Conservation (phyloP, 2,113 vertebrate genomes). For the human region DNA sequence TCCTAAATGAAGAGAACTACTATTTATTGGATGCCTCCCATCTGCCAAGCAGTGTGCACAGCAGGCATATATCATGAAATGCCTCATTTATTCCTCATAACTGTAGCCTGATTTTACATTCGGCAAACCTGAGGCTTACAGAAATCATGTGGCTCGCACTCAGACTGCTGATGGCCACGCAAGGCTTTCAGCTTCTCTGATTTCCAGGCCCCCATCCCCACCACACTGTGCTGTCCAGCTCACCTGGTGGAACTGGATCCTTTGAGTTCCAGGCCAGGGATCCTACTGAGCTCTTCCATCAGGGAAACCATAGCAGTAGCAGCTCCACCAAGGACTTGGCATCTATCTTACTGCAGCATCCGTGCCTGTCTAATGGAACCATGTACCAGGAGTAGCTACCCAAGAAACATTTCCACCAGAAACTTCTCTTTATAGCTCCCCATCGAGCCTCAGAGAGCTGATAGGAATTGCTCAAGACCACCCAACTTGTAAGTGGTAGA, state of each 20-base stretch:
- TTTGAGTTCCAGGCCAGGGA: not conserved
- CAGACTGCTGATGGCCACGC: fast-evolving
- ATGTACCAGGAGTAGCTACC: not conserved
- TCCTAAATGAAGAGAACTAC: not conserved
- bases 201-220: not conserved
- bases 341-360: not conserved
- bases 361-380: not conserved
- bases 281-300: no score
- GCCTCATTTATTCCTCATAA: not conserved
- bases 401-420: not conserved
- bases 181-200: not conserved
- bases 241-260: not conserved
- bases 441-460: not conserved
- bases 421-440: not conserved
- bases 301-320: not conserved
- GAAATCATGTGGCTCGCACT: not conserved
- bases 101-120: not conserved
- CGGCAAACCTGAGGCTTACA: not conserved
- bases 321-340: not conserved
- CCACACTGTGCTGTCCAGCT: fast-evolving
- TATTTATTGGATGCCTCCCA: not conserved
- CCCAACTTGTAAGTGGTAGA: not conserved
- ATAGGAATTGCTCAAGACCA: not conserved
- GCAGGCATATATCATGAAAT: no score
- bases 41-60: not conserved